Base-by-base conservation (phyloP, 1,140 invertebrate genomes). In the Drosophila trapezifrons region DNA sequence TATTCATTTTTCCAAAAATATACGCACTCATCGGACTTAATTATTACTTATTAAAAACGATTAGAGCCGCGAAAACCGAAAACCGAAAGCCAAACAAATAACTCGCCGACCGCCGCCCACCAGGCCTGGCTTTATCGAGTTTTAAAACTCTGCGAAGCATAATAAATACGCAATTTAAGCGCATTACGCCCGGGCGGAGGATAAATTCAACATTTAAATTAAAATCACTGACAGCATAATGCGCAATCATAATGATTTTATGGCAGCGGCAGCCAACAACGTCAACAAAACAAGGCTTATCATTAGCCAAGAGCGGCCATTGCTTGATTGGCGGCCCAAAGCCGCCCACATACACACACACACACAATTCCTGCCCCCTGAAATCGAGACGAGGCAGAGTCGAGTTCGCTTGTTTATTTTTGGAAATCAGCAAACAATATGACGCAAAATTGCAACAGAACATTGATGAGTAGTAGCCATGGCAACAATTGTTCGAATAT, bases 361-460 rank as follows among this genome's bases (percentile, higher is more conserved):
- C 29, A 18, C 29, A 35, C 17, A 18, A 13, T 15, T 52, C 20
- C 3, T 10, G 29, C 15, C 52, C 25, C 43, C 42, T 81, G 47
- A 20, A 43, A 52, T 58, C 42, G 22, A 27, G 29, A 38, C 52
- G 51, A 18, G 51, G 51, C 18, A 13, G 52, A 51, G 52, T 46
- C 37, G 37, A 56, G 59, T 52, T 71, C 27, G 22, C 25, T 43
- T 58, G 76, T 83, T 83, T 87, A 83, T 87, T 80, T 87, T 80
- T 62, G 77, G 83, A 79, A 86, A 87, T 87, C 74, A 77, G 69
- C 84, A 77, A 87, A 87, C 84, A 87, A 87, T 89, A 69, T 84
- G 77, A 80, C 58, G 76, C 76, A 72, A 84, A 89, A 87, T 87
- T 87, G 84, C 84, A 83, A 51, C 76, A 71, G 57, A 12, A 52